A percentile compares a stretch with the other conserved stretches of the same genome.
phyloP scores from a whole-genome alignment of 2,797 vertebrate genomes.

The Pterois miles region DNA sequence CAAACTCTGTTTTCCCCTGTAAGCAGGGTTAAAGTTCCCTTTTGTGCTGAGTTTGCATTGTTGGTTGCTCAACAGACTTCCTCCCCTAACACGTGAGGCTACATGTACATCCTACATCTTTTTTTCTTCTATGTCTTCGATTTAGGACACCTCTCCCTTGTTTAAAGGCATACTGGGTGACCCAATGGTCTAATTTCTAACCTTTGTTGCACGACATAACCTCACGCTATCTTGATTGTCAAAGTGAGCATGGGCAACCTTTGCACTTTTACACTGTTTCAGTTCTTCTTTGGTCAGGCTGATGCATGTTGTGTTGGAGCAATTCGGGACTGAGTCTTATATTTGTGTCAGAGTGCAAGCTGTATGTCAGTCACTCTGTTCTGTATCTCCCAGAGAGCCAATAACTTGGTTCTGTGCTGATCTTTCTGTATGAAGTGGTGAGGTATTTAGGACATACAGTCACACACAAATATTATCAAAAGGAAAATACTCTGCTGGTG shows the following conservation, averaged over 20 bases:
- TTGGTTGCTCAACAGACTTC: slow-evolving; percentile 37
- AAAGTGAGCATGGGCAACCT: slow-evolving; percentile 24
- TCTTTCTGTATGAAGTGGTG: neutral
- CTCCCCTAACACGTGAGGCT: neutral
- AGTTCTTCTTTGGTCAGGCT: slow-evolving; percentile 10
- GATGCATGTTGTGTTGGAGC: neutral
- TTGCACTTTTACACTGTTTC: slow-evolving; percentile 39
- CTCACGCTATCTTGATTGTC: slow-evolving; percentile 31
- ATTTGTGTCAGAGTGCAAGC: slow-evolving; percentile 17
- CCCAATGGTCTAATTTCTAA: neutral
- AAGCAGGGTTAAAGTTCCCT: slow-evolving; percentile 69
- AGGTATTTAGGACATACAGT: neutral
- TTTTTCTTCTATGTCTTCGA: neutral
- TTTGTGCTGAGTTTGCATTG: slow-evolving; percentile 62
- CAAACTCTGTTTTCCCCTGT: slow-evolving; percentile 28
- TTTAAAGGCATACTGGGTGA: neutral
- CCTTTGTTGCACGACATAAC: slow-evolving; percentile 21
- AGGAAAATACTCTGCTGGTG: neutral
- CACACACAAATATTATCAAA: neutral
- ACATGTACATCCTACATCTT: neutral
- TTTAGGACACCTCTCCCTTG: neutral
- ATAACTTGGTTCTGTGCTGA: slow-evolving; percentile 27
- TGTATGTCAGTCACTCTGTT: slow-evolving; percentile 5
- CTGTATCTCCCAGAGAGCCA: neutral
- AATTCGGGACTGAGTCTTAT: neutral